Percentiles rank a stretch among this genome's conserved stretches.
Evolutionary conservation across 2,113 vertebrate genomes (phyloP).

Genomic region (Daboia siamensis): DNA sequence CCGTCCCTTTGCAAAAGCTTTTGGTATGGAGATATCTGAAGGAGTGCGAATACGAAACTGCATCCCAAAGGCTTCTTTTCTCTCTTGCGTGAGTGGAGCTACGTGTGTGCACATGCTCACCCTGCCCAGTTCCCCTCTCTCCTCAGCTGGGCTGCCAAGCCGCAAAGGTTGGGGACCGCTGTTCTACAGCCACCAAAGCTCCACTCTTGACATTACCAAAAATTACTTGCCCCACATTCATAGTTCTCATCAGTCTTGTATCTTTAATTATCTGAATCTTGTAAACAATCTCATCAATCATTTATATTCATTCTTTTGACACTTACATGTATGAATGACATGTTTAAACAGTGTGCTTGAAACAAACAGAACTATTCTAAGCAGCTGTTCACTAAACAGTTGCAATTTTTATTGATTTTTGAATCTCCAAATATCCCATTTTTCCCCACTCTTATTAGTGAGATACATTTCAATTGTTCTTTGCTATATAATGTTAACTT

Average conservation of each 20-base stretch:
- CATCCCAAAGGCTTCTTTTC: too few species aligned
- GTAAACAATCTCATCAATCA: neutral
- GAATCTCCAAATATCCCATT: neutral
- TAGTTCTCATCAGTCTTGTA: neutral
- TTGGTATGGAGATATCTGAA: too few species aligned
- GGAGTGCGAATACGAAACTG: too few species aligned
- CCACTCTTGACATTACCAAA: neutral
- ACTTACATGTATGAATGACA: neutral
- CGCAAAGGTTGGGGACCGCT: too few species aligned
- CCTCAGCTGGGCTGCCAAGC: too few species aligned
- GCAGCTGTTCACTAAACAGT: neutral
- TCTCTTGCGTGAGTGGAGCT: too few species aligned
- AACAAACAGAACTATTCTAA: neutral
- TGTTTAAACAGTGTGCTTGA: neutral
- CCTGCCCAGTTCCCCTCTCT: too few species aligned
- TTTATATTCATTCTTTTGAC: neutral
- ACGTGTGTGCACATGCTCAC: too few species aligned
- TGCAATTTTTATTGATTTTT: neutral
- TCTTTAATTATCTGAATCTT: neutral
- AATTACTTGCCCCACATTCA: neutral
- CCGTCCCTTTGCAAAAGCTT: too few species aligned
- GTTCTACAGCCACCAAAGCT: neutral
- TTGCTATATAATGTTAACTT: neutral
- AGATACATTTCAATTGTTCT: neutral
- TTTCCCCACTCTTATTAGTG: neutral